These are phyloP conservation scores for Lutjanus campechanus DNA, from an alignment of 2,797 vertebrate species.

Conservation along the genomic window DNA sequence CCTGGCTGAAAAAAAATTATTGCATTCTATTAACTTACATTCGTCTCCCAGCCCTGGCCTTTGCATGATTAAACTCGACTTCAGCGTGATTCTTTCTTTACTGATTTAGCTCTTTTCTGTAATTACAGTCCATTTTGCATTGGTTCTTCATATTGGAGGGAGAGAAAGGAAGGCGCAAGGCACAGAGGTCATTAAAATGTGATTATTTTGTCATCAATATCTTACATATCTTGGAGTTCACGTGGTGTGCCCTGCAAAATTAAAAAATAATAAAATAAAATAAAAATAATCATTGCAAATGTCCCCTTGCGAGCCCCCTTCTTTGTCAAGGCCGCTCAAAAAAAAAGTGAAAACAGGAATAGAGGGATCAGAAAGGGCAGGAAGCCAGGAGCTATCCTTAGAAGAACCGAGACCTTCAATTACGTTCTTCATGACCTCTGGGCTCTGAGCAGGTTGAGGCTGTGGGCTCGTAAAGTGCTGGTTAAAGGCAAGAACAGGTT, in stretches of 20 bases:
- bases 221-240: background rate
- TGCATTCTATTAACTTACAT: constrained; percentile 33
- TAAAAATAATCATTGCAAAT: background rate
- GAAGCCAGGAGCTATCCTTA: constrained; percentile 57
- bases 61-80: constrained; percentile 32
- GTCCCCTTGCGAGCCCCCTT: background rate
- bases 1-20: constrained; percentile 16
- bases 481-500: constrained; percentile 48
- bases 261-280: constrained; percentile 1
- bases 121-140: constrained; percentile 10
- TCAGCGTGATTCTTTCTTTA: background rate
- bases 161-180: background rate
- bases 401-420: constrained; percentile 56
- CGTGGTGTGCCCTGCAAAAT: background rate
- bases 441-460: constrained; percentile 42
- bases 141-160: background rate
- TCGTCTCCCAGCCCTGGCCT: constrained; percentile 6
- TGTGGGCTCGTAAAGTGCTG: constrained; percentile 47
- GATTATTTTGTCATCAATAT: background rate
- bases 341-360: constrained; percentile 57
- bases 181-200: background rate
- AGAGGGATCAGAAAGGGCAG: constrained; percentile 37
- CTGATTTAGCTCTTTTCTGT: constrained; percentile 8
- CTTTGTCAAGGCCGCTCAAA: constrained; percentile 37
- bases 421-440: constrained; percentile 53